A percentile compares a stretch with the other conserved stretches of the same genome.
Evolutionary conservation across 2,797 vertebrate species (phyloP).

Genomic region (Pteropus rufus): DNA sequence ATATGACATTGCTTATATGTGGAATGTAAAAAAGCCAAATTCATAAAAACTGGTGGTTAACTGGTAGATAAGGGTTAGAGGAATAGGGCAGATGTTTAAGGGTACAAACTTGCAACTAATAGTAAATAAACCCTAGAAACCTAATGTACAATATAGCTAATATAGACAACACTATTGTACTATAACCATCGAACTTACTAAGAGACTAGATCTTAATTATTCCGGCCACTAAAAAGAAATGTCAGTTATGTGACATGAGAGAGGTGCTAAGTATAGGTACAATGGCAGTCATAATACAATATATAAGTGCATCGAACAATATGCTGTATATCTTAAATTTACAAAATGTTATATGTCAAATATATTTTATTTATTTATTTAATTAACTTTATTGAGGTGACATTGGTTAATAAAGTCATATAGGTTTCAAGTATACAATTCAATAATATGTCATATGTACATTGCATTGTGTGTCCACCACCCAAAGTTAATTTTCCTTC

Average conservation of each 20-base stretch:
- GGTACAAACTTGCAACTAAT: not conserved
- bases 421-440: too few species aligned
- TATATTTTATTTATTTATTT: not conserved
- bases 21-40: not conserved
- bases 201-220: not conserved
- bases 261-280: not conserved
- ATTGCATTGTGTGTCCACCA: too few species aligned
- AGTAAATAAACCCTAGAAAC: not conserved
- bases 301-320: not conserved
- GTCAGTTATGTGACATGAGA: not conserved
- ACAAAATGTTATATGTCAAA: not conserved
- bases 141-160: not conserved
- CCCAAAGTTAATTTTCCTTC: too few species aligned
- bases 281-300: not conserved
- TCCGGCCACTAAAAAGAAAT: not conserved
- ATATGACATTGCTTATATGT: not conserved
- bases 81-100: not conserved
- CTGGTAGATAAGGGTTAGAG: not conserved
- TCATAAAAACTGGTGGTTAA: not conserved
- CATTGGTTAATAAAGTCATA: too few species aligned
- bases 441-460: too few species aligned
- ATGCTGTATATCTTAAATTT: not conserved
- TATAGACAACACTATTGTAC: not conserved
- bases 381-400: too few species aligned
- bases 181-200: not conserved